Conservation (phyloP, 2,797 vertebrate genomes). For the Xenentodon cancila region DNA sequence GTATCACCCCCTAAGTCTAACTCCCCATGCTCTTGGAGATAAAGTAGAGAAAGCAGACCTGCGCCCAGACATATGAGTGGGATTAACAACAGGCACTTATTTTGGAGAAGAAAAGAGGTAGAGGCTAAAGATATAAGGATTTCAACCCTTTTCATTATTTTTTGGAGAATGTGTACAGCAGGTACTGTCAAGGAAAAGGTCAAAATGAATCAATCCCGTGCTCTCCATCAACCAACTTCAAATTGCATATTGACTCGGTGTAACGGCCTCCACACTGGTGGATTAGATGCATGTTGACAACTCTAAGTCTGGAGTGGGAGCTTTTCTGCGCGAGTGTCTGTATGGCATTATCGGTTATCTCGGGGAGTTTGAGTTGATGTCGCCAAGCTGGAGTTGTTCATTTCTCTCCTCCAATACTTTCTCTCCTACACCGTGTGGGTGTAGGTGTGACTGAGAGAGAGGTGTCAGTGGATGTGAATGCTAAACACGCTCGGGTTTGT, state of each 20-base stretch:
- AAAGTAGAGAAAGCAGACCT: constrained; percentile 61
- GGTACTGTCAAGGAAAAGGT: constrained; percentile 75
- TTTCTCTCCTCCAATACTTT: constrained; percentile 37
- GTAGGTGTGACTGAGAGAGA: constrained; percentile 5
- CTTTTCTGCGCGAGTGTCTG: constrained; percentile 35
- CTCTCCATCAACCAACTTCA: constrained; percentile 64
- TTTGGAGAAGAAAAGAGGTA: constrained; percentile 67
- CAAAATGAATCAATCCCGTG: constrained; percentile 79
- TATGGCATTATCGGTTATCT: constrained; percentile 30
- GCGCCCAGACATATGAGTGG: constrained; percentile 68
- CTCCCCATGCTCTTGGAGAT: constrained; percentile 61
- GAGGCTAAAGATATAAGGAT: constrained; percentile 70
- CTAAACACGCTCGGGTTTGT: constrained; percentile 34
- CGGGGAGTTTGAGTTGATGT: constrained; percentile 33
- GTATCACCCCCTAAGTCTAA: constrained; percentile 58
- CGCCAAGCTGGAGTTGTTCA: constrained; percentile 36
- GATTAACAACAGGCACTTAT: constrained; percentile 73
- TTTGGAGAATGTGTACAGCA: constrained; percentile 65
- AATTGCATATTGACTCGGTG: constrained; percentile 78
- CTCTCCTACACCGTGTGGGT: constrained; percentile 23
- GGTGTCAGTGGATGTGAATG: constrained; percentile 28
- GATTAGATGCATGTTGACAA: constrained; percentile 69
- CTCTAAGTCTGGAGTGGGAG: constrained; percentile 44
- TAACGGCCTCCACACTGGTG: constrained; percentile 51
- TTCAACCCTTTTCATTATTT: constrained; percentile 75